Evolutionary conservation across 2,797 vertebrate species (phyloP).

Genomic region (Dendrocincla tyrannina): DNA sequence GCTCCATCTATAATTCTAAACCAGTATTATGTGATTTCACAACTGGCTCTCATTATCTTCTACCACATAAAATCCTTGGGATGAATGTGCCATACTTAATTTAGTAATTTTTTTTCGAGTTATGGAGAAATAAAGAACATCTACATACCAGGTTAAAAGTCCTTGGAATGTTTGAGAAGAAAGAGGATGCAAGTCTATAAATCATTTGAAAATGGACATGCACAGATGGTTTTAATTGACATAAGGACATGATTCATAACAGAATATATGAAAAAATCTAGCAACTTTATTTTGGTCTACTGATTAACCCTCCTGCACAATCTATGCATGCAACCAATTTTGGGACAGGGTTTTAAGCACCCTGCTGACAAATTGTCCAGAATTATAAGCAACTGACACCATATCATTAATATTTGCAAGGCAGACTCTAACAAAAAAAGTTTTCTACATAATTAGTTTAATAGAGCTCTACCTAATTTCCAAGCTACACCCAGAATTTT

Average conservation of each 20-base stretch:
- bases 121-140: not conserved
- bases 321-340: not conserved
- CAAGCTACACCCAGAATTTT: not conserved
- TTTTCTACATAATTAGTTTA: not conserved
- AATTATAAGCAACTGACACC: not conserved
- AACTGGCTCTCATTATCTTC: constrained; percentile 6
- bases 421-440: not conserved
- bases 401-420: not conserved
- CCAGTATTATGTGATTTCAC: not conserved
- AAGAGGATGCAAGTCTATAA: constrained; percentile 35
- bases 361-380: not conserved
- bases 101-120: not conserved
- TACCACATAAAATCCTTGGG: constrained; percentile 4
- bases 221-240: constrained; percentile 65
- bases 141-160: constrained; percentile 49
- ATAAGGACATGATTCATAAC: constrained; percentile 37
- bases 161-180: constrained; percentile 38
- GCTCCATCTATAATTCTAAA: not conserved
- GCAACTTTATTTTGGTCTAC: constrained; percentile 17
- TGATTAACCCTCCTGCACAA: constrained; percentile 7
- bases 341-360: not conserved
- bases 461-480: not conserved
- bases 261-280: not conserved
- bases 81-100: constrained; percentile 5
- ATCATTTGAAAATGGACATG: constrained; percentile 27